Percentiles rank a stretch among this genome's conserved stretches.
These are phyloP conservation scores for Philotrypesis tridentata DNA, from an alignment of 1,140 invertebrate genomes.

Conservation along the genomic window DNA sequence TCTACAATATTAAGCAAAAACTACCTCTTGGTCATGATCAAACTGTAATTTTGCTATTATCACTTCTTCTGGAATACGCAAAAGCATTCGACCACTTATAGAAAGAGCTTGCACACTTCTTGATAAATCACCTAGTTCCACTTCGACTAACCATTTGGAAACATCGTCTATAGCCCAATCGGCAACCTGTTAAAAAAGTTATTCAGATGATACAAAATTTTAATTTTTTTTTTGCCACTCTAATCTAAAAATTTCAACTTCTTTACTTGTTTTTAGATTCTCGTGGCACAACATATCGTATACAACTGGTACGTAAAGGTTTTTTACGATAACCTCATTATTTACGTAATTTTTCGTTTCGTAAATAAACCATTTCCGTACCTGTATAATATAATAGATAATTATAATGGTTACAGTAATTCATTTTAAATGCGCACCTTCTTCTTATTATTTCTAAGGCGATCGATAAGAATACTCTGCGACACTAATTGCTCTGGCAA, in stretches of 20 bases:
- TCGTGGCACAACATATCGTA: no score
- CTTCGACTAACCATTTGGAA: slow-evolving; percentile 77
- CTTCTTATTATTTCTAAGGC: slow-evolving; percentile 62
- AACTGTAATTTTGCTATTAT: slow-evolving; percentile 75
- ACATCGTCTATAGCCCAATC: slow-evolving; percentile 79
- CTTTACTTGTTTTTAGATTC: no score
- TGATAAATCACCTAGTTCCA: slow-evolving; percentile 74
- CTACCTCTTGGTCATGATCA: slow-evolving; percentile 61
- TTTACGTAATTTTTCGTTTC: no score
- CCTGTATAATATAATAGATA: no score
- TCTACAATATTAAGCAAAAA: no score
- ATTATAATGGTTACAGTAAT: no score
- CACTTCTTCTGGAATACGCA: slow-evolving; percentile 74
- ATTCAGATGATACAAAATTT: no score
- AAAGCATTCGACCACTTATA: slow-evolving; percentile 77
- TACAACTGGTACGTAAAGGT: no score
- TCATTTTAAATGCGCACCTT: slow-evolving; percentile 57
- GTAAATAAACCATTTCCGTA: no score
- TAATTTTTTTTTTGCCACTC: no score
- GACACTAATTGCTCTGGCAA: slow-evolving; percentile 75
- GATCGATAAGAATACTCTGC: slow-evolving; percentile 63
- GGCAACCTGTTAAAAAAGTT: slow-evolving; percentile 56
- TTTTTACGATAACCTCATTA: no score
- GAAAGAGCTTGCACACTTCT: slow-evolving; percentile 71
- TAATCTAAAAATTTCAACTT: no score